Conservation (phyloP, 2,797 vertebrate species). For the Aulostomus chinensis region DNA sequence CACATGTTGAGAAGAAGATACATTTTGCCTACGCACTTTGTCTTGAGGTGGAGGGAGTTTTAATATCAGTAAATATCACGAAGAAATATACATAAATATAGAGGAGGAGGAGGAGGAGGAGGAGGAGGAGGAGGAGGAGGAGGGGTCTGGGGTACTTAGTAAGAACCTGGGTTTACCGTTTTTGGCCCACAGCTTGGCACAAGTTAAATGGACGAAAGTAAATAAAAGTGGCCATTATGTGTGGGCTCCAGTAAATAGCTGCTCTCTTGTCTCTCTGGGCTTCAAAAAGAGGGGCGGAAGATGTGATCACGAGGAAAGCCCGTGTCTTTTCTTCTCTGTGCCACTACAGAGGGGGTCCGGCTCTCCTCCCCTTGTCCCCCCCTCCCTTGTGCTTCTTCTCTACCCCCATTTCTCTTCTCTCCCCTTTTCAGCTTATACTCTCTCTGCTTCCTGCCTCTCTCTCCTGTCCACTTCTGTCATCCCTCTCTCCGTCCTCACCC, state of each 20-base stretch:
- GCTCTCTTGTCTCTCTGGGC: slow-evolving; percentile 71
- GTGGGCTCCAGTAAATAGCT: slow-evolving; percentile 77
- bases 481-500: slow-evolving; percentile 37
- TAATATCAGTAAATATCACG: slow-evolving; percentile 33
- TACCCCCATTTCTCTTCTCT: background rate
- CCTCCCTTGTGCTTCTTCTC: slow-evolving; percentile 4
- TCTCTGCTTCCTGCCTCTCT: slow-evolving; percentile 36
- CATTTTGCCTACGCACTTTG: slow-evolving; percentile 23
- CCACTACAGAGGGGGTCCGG: slow-evolving; percentile 46
- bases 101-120: slow-evolving; percentile 8
- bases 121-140: slow-evolving; percentile 5
- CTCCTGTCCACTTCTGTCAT: slow-evolving; percentile 39
- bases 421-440: slow-evolving; percentile 15
- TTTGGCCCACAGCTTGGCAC: slow-evolving; percentile 71
- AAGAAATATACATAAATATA: background rate
- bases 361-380: slow-evolving; percentile 21
- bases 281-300: slow-evolving; percentile 77
- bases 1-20: slow-evolving; percentile 70
- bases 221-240: slow-evolving; percentile 81
- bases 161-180: slow-evolving; percentile 67
- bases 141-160: slow-evolving; percentile 55
- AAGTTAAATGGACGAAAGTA: slow-evolving; percentile 74
- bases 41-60: slow-evolving; percentile 18
- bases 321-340: slow-evolving; percentile 73
- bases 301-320: slow-evolving; percentile 76